Conservation (phyloP, 1,140 invertebrate species). For the Oryctes rhinoceros region DNA sequence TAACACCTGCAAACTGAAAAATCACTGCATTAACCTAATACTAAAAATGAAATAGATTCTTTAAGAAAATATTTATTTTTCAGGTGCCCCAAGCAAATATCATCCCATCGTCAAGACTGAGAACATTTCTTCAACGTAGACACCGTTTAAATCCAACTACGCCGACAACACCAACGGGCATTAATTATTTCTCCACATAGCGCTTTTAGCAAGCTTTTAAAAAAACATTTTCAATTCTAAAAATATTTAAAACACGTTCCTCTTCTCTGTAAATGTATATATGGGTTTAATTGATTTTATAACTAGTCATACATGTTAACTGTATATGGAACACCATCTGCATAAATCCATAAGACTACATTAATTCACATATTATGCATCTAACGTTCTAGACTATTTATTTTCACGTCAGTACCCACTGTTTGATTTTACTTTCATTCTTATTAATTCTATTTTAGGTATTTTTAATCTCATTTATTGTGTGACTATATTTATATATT, state of each 20-base stretch:
- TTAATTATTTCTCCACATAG: conserved; percentile 19
- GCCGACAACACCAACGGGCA: conserved; percentile 6
- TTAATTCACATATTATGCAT: not conserved
- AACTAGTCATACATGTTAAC: conserved; percentile 28
- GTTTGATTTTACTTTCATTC: conserved; percentile 11
- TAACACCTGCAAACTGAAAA: too few species aligned
- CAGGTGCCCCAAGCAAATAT: conserved; percentile 25
- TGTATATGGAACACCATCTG: conserved; percentile 1
- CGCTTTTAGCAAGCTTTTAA: not conserved
- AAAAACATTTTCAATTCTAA: not conserved
- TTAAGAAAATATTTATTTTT: too few species aligned
- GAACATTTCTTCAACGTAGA: conserved; percentile 58
- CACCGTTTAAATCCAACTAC: conserved; percentile 49
- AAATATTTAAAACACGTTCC: not conserved
- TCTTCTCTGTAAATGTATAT: conserved; percentile 12
- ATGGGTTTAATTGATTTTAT: conserved; percentile 26
- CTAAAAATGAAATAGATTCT: too few species aligned
- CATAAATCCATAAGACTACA: not conserved
- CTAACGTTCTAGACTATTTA: conserved; percentile 23
- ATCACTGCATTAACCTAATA: too few species aligned
- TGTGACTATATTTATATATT: conserved; percentile 34
- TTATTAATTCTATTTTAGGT: conserved; percentile 8
- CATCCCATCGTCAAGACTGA: conserved; percentile 54
- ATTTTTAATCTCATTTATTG: conserved; percentile 28
- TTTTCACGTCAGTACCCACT: conserved; percentile 20